These are phyloP conservation scores for Pachyuromys duprasi DNA, from an alignment of 2,797 vertebrate species.

Conservation along the genomic window DNA sequence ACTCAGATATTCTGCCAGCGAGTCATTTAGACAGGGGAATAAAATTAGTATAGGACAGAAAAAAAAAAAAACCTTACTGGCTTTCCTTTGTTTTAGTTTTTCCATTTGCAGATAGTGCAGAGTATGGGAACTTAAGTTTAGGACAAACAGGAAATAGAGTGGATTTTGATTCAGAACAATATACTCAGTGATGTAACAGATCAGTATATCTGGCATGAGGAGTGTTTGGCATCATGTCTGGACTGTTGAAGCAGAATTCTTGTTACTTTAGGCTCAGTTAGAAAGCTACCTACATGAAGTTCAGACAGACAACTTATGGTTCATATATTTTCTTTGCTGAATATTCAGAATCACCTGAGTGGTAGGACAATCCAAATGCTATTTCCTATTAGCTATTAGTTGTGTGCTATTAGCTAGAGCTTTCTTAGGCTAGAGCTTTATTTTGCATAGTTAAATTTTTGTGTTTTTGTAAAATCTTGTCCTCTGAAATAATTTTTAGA, in stretches of 20 bases:
- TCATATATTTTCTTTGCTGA: neutral
- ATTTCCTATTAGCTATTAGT: too few relatives aligned
- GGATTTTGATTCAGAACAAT: neutral
- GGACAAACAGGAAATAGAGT: neutral
- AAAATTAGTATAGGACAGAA: neutral
- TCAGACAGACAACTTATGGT: neutral
- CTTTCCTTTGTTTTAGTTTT: neutral
- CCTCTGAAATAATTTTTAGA: conserved; percentile 12
- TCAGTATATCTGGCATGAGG: neutral
- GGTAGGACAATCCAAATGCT: neutral
- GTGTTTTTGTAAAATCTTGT: neutral
- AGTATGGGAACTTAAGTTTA: neutral
- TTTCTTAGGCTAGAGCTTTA: neutral
- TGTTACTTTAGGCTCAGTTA: neutral
- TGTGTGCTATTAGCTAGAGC: too few relatives aligned
- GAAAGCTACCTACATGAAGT: neutral
- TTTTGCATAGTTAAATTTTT: neutral
- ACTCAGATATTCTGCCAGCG: neutral
- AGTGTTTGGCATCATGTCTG: neutral
- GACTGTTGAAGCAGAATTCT: neutral
- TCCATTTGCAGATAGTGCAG: too few relatives aligned
- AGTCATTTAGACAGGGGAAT: neutral
- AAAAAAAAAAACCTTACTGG: neutral
- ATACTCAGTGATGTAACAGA: neutral
- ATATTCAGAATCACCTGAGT: neutral